Evolutionary conservation across 1,140 invertebrate species (phyloP).

Genomic region (Diabrotica virgifera): DNA sequence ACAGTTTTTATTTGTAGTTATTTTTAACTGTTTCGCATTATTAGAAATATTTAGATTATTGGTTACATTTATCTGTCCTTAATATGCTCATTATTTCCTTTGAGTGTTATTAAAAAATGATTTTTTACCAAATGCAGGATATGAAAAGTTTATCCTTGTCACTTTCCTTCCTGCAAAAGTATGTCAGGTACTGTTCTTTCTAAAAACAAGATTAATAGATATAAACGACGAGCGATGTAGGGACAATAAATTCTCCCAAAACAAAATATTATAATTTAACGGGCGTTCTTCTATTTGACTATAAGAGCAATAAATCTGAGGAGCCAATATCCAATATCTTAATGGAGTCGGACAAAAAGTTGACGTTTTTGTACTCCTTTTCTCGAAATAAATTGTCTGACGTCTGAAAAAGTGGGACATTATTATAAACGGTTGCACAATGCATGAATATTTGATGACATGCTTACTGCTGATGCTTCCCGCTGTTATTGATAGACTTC

Average conservation of each 20-base stretch:
- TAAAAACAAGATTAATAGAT: slow-evolving; percentile 1
- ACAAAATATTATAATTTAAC: slow-evolving; percentile 1
- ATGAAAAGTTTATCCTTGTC: too few relatives aligned
- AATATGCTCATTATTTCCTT: too few relatives aligned
- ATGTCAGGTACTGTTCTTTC: not conserved
- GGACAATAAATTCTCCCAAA: not conserved
- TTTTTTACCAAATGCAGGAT: too few relatives aligned
- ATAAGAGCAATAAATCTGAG: slow-evolving; percentile 1
- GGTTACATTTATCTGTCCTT: too few relatives aligned
- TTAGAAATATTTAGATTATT: too few relatives aligned
- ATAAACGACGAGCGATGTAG: not conserved
- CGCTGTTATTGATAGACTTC: not conserved
- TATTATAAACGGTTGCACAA: slow-evolving; percentile 2
- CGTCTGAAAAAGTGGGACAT: not conserved
- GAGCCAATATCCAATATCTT: not conserved
- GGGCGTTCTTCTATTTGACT: not conserved
- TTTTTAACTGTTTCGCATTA: too few relatives aligned
- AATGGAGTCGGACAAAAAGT: not conserved
- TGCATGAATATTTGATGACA: slow-evolving; percentile 2
- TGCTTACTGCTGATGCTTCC: not conserved
- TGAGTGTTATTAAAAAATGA: too few relatives aligned
- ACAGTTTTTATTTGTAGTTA: too few relatives aligned
- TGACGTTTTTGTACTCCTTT: not conserved
- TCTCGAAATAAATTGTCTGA: not conserved
- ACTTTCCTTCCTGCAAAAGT: too few relatives aligned